phyloP scores from a whole-genome alignment of 1,140 invertebrate genomes.

The Lordiphosa stackelbergi region DNA sequence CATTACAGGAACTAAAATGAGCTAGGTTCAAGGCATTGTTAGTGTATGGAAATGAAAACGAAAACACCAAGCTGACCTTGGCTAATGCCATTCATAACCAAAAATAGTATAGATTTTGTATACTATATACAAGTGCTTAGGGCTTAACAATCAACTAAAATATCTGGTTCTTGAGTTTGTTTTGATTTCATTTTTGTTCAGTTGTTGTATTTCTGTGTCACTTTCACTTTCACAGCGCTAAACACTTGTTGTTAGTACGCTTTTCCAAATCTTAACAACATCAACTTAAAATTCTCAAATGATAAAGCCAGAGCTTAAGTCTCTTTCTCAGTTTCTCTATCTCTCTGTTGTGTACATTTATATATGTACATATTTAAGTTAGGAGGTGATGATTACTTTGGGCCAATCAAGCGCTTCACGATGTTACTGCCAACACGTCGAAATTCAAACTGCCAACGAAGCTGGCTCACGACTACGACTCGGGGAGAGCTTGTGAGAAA shows the following conservation, averaged over 20 bases:
- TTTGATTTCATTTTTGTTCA: conserved; percentile 19
- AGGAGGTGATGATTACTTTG: conserved; percentile 27
- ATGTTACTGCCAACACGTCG: conserved; percentile 55
- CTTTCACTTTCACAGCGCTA: conserved; percentile 8
- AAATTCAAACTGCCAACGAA: conserved; percentile 49
- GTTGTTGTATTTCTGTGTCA: conserved; percentile 6
- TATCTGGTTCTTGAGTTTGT: conserved; percentile 31
- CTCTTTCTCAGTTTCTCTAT: conserved; percentile 14
- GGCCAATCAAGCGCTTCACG: conserved; percentile 43
- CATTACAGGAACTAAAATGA: no score
- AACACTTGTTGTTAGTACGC: conserved; percentile 32
- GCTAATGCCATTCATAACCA: conserved; percentile 29
- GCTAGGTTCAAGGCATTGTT: no score
- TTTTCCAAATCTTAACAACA: conserved; percentile 40
- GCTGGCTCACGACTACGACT: conserved; percentile 14
- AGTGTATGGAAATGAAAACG: neutral
- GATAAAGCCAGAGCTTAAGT: conserved; percentile 10
- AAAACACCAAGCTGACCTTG: conserved; percentile 40
- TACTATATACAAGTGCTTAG: conserved; percentile 20
- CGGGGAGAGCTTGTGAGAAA: conserved; percentile 33
- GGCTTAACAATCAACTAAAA: conserved; percentile 27
- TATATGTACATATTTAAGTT: conserved; percentile 20
- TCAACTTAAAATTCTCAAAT: conserved; percentile 19
- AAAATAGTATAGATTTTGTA: conserved; percentile 21
- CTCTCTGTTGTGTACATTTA: conserved; percentile 26